These are phyloP conservation scores for Uromys caudimaculatus DNA, from an alignment of 2,797 vertebrate species.

Conservation along the genomic window DNA sequence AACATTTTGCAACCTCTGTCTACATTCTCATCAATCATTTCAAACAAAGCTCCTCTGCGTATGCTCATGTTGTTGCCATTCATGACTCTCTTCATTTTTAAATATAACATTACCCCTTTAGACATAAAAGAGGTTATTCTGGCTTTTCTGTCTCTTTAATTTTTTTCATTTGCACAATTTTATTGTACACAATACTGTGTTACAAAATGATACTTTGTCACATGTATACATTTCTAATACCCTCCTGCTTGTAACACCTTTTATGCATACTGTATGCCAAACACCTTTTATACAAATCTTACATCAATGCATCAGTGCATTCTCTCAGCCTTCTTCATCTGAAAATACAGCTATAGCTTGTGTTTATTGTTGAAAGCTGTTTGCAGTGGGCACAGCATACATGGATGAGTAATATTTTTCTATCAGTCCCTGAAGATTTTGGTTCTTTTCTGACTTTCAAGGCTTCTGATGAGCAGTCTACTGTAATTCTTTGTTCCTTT, in stretches of 20 bases:
- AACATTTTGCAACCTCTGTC: background rate
- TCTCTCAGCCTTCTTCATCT: constrained; percentile 8
- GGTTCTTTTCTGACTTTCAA: background rate
- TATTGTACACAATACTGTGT: background rate
- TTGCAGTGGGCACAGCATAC: background rate
- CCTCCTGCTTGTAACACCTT: background rate
- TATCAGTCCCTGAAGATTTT: background rate
- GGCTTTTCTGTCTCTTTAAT: background rate
- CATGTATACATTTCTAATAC: background rate
- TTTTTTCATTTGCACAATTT: background rate
- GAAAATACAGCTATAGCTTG: background rate
- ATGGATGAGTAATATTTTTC: background rate
- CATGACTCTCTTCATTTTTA: background rate
- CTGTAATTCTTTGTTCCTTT: background rate
- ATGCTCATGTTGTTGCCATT: background rate
- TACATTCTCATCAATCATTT: constrained; percentile 5
- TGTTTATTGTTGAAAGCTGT: background rate
- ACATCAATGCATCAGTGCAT: background rate
- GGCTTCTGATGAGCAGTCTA: background rate
- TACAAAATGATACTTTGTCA: background rate
- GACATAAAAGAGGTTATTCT: background rate
- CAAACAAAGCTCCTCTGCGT: background rate
- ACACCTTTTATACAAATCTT: background rate
- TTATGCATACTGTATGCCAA: background rate
- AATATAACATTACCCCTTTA: background rate